These are phyloP conservation scores for Congeria kusceri DNA, from an alignment of 2,888 invertebrate species.

Conservation along the genomic window DNA sequence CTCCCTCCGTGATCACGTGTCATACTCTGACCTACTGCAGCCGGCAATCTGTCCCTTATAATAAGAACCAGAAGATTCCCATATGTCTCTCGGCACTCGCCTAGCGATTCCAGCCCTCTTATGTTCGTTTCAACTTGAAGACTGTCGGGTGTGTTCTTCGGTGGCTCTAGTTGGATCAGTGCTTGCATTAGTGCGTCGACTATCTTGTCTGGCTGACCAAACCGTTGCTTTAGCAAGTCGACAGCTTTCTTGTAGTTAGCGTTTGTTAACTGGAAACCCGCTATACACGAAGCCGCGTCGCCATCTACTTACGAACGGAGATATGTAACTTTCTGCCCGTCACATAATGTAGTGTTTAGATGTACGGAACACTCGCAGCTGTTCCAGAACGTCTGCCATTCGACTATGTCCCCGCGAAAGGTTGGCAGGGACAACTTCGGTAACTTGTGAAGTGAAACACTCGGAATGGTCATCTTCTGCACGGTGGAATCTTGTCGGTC, in stretches of 20 bases:
- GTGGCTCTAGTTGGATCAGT: slow-evolving; percentile 6
- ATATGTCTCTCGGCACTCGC: slow-evolving; percentile 2
- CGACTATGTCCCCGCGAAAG: slow-evolving; percentile 22
- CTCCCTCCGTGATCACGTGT: slow-evolving; percentile 12
- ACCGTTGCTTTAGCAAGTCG: slow-evolving; percentile 9
- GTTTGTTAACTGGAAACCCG: slow-evolving; percentile 43
- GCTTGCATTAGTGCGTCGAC: slow-evolving; percentile 18
- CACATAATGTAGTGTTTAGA: slow-evolving; percentile 17
- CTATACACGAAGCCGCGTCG: slow-evolving; percentile 28
- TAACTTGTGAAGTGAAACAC: background rate
- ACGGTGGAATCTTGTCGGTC: too few species aligned
- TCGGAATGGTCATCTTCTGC: too few species aligned
- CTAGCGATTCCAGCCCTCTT: slow-evolving; percentile 39
- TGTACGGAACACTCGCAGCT: slow-evolving; percentile 33
- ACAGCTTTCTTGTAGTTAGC: slow-evolving; percentile 15
- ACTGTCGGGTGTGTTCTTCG: slow-evolving; percentile 4
- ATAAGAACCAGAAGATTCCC: slow-evolving; percentile 35
- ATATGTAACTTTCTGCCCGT: slow-evolving; percentile 45
- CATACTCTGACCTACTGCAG: slow-evolving; percentile 16
- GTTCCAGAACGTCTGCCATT: slow-evolving; percentile 54
- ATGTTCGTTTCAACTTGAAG: slow-evolving; percentile 25
- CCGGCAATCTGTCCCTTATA: slow-evolving; percentile 35
- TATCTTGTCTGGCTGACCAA: slow-evolving; percentile 21
- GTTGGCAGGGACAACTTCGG: slow-evolving; percentile 20
- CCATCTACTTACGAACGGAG: slow-evolving; percentile 27